Conservation (phyloP, 2,888 invertebrate genomes). For the Agapostemon virescens region DNA sequence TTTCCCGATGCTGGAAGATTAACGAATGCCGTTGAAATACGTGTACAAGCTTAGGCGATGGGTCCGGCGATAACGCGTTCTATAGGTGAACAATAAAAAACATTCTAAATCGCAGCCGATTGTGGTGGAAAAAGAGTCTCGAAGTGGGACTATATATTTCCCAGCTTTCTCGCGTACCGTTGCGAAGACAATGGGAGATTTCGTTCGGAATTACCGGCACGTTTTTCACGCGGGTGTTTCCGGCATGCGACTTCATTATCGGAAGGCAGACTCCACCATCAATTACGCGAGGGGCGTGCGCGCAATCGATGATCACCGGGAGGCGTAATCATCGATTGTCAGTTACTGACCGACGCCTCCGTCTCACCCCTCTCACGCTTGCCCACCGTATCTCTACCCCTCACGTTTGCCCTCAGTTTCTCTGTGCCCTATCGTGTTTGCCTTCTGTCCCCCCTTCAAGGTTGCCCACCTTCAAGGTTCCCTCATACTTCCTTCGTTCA, state of each 20-base stretch:
- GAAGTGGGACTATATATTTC: not conserved
- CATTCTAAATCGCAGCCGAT: not conserved
- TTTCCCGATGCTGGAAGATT: not conserved
- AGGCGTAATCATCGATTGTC: conserved; percentile 43
- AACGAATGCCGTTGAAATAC: not conserved
- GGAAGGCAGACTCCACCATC: conserved; percentile 18
- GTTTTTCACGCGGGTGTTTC: conserved; percentile 2
- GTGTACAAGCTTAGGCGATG: no score
- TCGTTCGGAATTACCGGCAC: conserved; percentile 4
- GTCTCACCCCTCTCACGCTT: not conserved
- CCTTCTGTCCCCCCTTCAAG: no score
- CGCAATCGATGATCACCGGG: conserved; percentile 34
- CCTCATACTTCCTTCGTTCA: no score
- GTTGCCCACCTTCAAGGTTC: no score
- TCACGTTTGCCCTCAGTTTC: not conserved
- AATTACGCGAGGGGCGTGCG: conserved; percentile 27
- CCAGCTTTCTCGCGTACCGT: not conserved
- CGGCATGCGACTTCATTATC: conserved; percentile 24
- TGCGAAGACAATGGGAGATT: conserved; percentile 8
- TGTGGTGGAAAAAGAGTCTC: not conserved
- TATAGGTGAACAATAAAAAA: not conserved
- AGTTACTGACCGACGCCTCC: conserved; percentile 12
- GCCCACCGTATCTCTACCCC: not conserved
- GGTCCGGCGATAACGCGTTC: not conserved
- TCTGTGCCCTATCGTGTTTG: not conserved